Conservation (phyloP, 2,888 invertebrate genomes). For the Cataglyphis albicans region DNA sequence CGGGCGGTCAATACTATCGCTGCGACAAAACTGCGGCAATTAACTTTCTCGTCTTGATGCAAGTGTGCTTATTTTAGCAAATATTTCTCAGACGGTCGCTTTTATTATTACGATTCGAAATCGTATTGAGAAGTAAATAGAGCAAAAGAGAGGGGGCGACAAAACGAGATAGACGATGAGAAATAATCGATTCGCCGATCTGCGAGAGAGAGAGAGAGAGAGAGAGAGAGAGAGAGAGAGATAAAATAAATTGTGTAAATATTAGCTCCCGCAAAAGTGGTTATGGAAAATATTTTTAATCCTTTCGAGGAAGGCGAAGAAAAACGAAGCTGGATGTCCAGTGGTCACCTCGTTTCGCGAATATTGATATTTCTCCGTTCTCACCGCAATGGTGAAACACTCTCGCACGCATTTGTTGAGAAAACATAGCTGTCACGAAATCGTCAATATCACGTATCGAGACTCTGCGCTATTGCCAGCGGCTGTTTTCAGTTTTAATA, state of each 20-base stretch:
- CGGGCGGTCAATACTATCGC: conserved; percentile 57
- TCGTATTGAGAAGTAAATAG: neutral
- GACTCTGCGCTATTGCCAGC: neutral
- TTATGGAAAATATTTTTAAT: conserved; percentile 54
- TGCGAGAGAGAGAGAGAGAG: neutral
- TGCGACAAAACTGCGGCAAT: conserved; percentile 66
- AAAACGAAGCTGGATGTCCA: conserved; percentile 20
- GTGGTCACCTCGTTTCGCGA: conserved; percentile 36
- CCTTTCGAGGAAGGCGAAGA: conserved; percentile 30
- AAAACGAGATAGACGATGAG: conserved; percentile 21
- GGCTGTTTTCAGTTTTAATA: conserved; percentile 23
- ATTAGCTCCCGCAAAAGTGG: conserved; percentile 39
- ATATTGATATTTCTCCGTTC: conserved; percentile 44
- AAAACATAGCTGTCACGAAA: conserved; percentile 31
- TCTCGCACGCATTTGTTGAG: conserved; percentile 42
- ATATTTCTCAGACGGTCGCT: conserved; percentile 52
- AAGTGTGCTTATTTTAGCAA: conserved; percentile 63
- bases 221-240: neutral
- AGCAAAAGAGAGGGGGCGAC: neutral
- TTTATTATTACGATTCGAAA: conserved; percentile 14
- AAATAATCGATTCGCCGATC: conserved; percentile 45
- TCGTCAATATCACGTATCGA: conserved; percentile 31
- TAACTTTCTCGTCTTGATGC: conserved; percentile 68
- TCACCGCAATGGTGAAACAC: conserved; percentile 31
- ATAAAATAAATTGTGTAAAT: conserved; percentile 54